Evolutionary conservation across 2,113 vertebrate species (phyloP), one percentile per base, ranked within the genome.

Genomic region (Phyllostomus hastatus): DNA sequence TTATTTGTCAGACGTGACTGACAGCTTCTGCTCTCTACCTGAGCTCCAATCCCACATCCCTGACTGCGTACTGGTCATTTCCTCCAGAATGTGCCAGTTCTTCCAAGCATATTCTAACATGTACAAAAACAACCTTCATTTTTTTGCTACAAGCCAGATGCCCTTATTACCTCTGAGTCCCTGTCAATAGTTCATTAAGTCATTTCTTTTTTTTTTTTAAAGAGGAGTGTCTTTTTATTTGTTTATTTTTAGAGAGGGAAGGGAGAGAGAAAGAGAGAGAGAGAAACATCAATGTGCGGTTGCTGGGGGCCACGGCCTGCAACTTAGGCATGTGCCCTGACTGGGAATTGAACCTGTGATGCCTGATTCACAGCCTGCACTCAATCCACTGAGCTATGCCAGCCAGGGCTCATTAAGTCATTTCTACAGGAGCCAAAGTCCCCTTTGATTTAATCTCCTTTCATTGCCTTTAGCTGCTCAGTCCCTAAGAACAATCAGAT

Each of bases 161-260:
- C 52, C 86, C 52, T 64, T n/a, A n/a, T 88, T 72, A 91, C 48
- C 24, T 78, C 38, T 85, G 16, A 66, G 67, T 72, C 22, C 54
- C 43, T 88, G 59, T 95, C 66, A 69, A 16, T 26, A 92, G 61
- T 83, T 35, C 81, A 92, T 59, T 66, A 69, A 85, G 17, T 96
- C 59, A 66, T 57, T 95, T 50, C 46, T n/a, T 41, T 41, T 41
- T 41, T 41, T 3, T 41, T 41, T 41, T 41, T 41, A 41, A 41
- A 41, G 38, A 41, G 38, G 38, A 41, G 38, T 41, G 4, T 41
- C 38, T 41, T 41, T 41, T 41, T 41, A 41, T 41, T 41, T 41
- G 4, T 41, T 41, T 41, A 41, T 41, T 41, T 41, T 41, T 41
- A 41, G 38, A 41, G 38, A 41, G 38, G 38, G 38, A 41, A 41